Base-by-base conservation (phyloP, 2,888 invertebrate species). In the Coronaproctus castanopsis region DNA sequence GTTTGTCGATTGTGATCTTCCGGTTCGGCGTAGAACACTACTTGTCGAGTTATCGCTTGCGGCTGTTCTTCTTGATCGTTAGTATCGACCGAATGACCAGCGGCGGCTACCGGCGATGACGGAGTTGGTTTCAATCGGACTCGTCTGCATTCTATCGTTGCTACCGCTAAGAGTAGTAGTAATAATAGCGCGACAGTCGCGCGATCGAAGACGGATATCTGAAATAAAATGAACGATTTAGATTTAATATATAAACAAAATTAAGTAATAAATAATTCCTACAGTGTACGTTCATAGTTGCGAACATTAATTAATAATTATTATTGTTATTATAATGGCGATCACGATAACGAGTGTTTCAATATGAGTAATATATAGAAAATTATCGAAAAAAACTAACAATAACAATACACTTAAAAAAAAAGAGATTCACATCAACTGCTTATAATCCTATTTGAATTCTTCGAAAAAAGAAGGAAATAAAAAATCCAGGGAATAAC, bases 51-150 rank as follows among this genome's bases (percentile, higher is more conserved):
- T 2, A 24, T 24, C 22, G 52, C 52, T 14, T 5, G 8, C 2
- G 23, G 24, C 22, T 57, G 52, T 14, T 36, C 36, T 36, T 36
- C 8, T 36, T 36, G 36, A 8, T 36, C 36, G 36, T 36, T 36
- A 1, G 19, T 19, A 48, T 55, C 48, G 10, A 49, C 36, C 2
- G 24, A 21, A 5, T 52, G 65, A n/a, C 67, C 73, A 68, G 74
- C 73, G 60, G 74, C 72, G 59, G 73, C 71, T 61, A 70, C 70
- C 58, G 71, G 74, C 18, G 72, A 71, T 57, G 74, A 72, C n/a
- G 73, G 67, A 3, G 72, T 71, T 3, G 75, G 73, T 60, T 77
- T 72, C 5, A 77, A 71, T 58, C 77, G 73, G 22, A 77, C 72
- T 65, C 76, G 73, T 64, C 78, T 71, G 5, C 74, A 72, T 65